phyloP scores from a whole-genome alignment of 2,113 vertebrate species.

The Cariama cristata region DNA sequence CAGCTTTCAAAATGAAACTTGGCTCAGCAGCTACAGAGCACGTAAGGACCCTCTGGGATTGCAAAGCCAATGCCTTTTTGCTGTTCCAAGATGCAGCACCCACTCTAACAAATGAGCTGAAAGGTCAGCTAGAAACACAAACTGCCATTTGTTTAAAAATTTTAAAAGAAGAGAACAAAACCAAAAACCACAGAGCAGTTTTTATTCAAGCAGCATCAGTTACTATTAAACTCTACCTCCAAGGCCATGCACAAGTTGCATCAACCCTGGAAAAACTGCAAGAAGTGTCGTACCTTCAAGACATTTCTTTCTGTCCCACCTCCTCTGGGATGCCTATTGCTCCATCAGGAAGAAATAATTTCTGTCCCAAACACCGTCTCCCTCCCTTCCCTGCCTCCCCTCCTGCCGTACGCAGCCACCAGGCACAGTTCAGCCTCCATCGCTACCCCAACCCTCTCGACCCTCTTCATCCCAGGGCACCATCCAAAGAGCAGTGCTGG shows the following conservation, averaged over 20 bases:
- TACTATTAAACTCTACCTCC: neutral
- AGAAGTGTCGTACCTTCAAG: neutral
- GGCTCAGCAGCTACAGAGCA: slow-evolving; percentile 1
- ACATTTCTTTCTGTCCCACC: neutral
- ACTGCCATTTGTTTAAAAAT: neutral
- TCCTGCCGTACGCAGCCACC: accelerated
- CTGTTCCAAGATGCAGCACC: slow-evolving; percentile 38
- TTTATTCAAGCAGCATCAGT: neutral
- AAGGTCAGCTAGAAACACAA: slow-evolving; percentile 38
- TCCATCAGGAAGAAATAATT: neutral
- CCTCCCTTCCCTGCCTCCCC: neutral
- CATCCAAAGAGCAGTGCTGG: neutral
- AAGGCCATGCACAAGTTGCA: neutral
- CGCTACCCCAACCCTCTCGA: neutral
- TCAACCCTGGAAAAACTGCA: neutral
- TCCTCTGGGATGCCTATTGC: neutral
- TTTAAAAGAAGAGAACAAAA: neutral
- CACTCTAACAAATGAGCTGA: slow-evolving; percentile 38
- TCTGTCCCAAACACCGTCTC: neutral
- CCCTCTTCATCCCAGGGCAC: neutral
- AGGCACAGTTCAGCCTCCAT: neutral
- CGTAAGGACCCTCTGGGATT: neutral
- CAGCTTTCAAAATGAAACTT: slow-evolving; percentile 11
- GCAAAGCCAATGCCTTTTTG: neutral
- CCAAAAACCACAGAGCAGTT: neutral